Evolutionary conservation across 2,888 invertebrate species (phyloP), one percentile per base, ranked within the genome.

Genomic region (Alviniconcha strummeri): DNA sequence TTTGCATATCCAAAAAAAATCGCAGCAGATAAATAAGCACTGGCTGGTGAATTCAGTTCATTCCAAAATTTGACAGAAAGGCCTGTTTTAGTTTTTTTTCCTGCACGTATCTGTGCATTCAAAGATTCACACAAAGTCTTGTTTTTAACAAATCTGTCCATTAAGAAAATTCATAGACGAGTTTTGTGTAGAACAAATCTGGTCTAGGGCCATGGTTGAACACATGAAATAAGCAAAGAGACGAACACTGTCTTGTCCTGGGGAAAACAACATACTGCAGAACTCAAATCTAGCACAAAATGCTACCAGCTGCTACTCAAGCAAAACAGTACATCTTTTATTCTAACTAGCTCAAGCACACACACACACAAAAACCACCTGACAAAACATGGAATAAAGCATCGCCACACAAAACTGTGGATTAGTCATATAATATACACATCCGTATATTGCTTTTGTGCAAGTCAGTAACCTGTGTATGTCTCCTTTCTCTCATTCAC

Each of bases 1-100:
- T 57, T 77, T 77, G 77, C 77, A 77, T 77, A 77, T 77, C 77
- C 1, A 15, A 60, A 36, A 36, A 36, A 36, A 36, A 11, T 78
- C 57, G 52, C 77, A 77, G 77, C 77, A 60, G 17, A 77, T 36
- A 60, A 36, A 60, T 11, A 60, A 60, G 60, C 60, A 60, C 60
- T 60, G 60, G 13, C 60, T 11, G 60, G 60, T 11, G 9, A 60
- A 11, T 11, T 13, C 6, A n/a, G 1, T 69, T 69, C 69, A 69
- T 15, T 69, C 9, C 15, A 69, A 17, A 69, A 15, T 15, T 69
- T 3, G 6, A 13, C 13, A 19, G 52, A 36, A 6, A 36, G 36
- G 36, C 36, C 36, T 36, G 36, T 36, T 36, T 36, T 72, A 52
- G 72, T 9, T 36, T 36, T 36, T 36, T 36, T 36, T 36, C 72